Conservation (phyloP, 2,797 vertebrate species). For the Pterois miles region DNA sequence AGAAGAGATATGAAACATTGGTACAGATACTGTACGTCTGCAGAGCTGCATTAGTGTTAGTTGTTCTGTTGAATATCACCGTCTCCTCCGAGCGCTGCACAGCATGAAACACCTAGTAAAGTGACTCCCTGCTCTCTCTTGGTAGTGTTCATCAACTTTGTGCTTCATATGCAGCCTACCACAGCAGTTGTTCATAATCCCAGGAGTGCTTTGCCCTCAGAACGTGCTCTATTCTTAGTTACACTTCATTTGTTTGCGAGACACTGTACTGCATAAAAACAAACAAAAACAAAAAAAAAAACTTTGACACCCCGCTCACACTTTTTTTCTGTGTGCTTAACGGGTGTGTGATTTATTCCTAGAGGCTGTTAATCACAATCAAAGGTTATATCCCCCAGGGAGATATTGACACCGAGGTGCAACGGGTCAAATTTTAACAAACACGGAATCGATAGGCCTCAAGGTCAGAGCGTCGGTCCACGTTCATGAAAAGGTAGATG, state of each 20-base stretch:
- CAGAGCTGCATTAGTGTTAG: background rate
- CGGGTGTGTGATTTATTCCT: constrained; percentile 44
- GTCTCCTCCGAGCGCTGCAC: constrained; percentile 14
- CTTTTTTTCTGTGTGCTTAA: background rate
- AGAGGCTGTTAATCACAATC: constrained; percentile 51
- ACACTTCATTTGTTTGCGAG: constrained; percentile 58
- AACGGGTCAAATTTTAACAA: constrained; percentile 51
- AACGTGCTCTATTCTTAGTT: constrained; percentile 62
- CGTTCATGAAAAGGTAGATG: constrained; percentile 37
- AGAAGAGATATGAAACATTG: constrained; percentile 14
- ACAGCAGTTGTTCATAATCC: constrained; percentile 59
- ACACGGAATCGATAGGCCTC: constrained; percentile 44
- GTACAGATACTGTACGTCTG: constrained; percentile 4
- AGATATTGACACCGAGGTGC: constrained; percentile 44
- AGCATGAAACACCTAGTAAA: constrained; percentile 31
- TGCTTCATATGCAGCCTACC: constrained; percentile 47
- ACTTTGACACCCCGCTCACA: background rate
- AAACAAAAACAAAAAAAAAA: constrained; percentile 4
- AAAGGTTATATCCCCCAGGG: constrained; percentile 21
- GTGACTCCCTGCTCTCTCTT: constrained; percentile 41
- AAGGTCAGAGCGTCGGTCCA: constrained; percentile 40
- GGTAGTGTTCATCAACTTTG: constrained; percentile 54
- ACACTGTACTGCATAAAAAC: constrained; percentile 17
- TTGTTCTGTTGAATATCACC: constrained; percentile 29
- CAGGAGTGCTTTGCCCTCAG: constrained; percentile 51